Evolutionary conservation across 2,113 vertebrate species (phyloP).

Genomic region (Castor canadensis): DNA sequence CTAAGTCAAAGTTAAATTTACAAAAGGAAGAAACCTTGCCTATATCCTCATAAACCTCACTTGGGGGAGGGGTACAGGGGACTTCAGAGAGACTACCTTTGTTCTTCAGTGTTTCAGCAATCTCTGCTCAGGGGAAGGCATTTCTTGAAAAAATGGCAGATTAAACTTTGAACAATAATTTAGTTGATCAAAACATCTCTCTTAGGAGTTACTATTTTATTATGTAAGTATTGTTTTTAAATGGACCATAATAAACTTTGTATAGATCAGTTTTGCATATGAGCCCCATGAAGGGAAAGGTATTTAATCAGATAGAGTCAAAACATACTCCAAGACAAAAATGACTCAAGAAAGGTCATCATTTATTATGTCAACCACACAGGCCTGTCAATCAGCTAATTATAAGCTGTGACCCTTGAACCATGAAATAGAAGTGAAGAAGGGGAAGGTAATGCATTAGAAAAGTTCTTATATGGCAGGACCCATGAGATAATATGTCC

Average conservation of each 20-base stretch:
- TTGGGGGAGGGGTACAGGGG: neutral
- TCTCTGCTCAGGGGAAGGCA: neutral
- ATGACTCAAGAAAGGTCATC: neutral
- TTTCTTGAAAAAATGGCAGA: slow-evolving; percentile 35
- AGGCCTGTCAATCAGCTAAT: neutral
- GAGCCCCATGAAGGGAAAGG: neutral
- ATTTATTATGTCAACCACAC: slow-evolving; percentile 6
- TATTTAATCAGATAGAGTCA: slow-evolving; percentile 9
- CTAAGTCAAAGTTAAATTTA: slow-evolving; percentile 52
- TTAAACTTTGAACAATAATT: slow-evolving; percentile 16
- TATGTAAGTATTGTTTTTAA: slow-evolving; percentile 22
- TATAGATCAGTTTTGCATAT: neutral
- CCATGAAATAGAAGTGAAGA: neutral
- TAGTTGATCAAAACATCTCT: slow-evolving; percentile 2
- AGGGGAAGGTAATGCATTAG: neutral
- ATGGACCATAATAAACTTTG: slow-evolving; percentile 24
- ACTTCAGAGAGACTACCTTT: slow-evolving; percentile 16
- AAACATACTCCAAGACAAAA: slow-evolving; percentile 40
- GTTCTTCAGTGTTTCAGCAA: neutral
- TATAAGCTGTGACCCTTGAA: neutral
- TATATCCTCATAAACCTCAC: neutral
- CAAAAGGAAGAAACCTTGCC: neutral
- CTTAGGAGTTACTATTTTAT: slow-evolving; percentile 17
- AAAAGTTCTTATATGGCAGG: neutral
- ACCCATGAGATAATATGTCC: neutral